phyloP scores from a whole-genome alignment of 2,888 invertebrate species.

The Nasonia oneida region DNA sequence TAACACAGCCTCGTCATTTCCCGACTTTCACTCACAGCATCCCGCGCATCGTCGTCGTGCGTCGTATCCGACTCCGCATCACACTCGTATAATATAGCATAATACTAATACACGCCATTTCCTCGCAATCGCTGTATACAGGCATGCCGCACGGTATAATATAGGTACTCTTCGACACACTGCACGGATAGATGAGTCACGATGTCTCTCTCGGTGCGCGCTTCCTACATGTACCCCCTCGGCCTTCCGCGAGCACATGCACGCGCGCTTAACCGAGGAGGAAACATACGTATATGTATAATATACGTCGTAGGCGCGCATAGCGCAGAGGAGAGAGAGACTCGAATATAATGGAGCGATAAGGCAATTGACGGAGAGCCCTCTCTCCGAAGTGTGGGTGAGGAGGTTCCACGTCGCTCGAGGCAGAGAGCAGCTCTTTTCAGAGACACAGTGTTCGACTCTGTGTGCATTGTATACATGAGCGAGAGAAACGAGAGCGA shows the following conservation, averaged over 20 bases:
- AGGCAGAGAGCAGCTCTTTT: background rate
- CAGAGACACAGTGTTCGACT: background rate
- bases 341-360: slow-evolving; percentile 51
- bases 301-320: background rate
- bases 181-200: background rate
- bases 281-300: background rate
- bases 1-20: background rate
- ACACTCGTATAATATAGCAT: background rate
- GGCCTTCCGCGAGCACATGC: background rate
- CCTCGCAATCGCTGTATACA: background rate
- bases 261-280: background rate
- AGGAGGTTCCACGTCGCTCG: background rate
- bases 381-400: background rate
- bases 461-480: background rate
- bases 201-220: background rate
- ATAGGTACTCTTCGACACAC: background rate
- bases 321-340: slow-evolving; percentile 13
- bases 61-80: background rate
- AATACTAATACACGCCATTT: background rate
- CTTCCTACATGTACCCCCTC: background rate
- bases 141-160: background rate
- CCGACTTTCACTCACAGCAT: background rate
- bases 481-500: background rate
- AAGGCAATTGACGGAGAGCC: slow-evolving; percentile 49
- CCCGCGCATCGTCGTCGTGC: background rate